Evolutionary conservation across 1,140 invertebrate species (phyloP).

Genomic region (Protaetia brevitarsis): DNA sequence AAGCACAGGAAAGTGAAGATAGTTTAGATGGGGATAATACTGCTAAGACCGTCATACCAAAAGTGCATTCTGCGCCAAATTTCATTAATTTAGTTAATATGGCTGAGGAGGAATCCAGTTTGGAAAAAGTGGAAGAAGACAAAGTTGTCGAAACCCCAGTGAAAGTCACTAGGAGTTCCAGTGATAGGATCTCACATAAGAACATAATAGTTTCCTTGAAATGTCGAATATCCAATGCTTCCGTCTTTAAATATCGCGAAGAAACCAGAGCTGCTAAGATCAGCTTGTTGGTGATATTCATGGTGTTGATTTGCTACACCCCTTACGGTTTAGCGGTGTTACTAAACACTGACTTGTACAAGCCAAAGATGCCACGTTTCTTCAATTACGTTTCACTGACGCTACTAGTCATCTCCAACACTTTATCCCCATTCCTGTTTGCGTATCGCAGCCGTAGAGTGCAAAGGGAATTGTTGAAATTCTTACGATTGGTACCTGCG

Average conservation of each 20-base stretch:
- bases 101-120: not conserved
- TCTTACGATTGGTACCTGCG: slow-evolving; percentile 54
- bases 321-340: slow-evolving; percentile 61
- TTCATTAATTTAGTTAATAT: slow-evolving; percentile 33
- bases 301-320: slow-evolving; percentile 68
- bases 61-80: slow-evolving; percentile 44
- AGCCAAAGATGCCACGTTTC: slow-evolving; percentile 46
- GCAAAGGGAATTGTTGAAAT: slow-evolving; percentile 64
- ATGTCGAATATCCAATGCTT: slow-evolving; percentile 76
- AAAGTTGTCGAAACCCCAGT: slow-evolving; percentile 8
- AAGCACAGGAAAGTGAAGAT: not conserved
- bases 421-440: slow-evolving; percentile 73
- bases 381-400: slow-evolving; percentile 58
- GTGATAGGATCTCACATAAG: slow-evolving; percentile 46
- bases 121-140: not conserved
- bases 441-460: slow-evolving; percentile 73
- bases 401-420: slow-evolving; percentile 64
- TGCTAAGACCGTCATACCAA: slow-evolving; percentile 29
- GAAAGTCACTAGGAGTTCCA: slow-evolving; percentile 43
- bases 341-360: slow-evolving; percentile 46
- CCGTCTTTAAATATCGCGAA: slow-evolving; percentile 76
- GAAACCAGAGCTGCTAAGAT: slow-evolving; percentile 78
- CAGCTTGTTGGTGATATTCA: slow-evolving; percentile 68
- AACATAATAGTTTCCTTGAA: slow-evolving; percentile 68
- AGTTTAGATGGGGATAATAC: not conserved